Evolutionary conservation across 2,113 vertebrate species (phyloP).

Genomic region (Labeo catla): DNA sequence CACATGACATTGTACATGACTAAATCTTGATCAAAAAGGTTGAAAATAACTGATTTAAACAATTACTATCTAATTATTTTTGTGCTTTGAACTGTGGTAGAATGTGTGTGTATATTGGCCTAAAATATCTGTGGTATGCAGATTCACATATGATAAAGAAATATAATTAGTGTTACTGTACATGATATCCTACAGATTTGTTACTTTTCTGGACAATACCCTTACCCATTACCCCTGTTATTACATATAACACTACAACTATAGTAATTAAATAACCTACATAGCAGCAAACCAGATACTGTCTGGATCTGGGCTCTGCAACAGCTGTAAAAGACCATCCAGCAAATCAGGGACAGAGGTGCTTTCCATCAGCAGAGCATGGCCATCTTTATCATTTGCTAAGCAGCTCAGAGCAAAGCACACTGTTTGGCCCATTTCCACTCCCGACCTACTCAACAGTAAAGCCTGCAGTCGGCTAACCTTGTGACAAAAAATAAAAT

Average conservation of each 20-base stretch:
- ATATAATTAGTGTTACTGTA: not conserved
- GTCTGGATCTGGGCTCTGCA: conserved; percentile 62
- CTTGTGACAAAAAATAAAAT: conserved; percentile 39
- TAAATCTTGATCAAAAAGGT: too few relatives aligned
- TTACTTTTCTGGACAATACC: not conserved
- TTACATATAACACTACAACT: not conserved
- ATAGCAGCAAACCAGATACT: conserved; percentile 69
- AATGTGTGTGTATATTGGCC: not conserved
- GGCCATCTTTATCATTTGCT: conserved; percentile 60
- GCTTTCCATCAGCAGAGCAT: conserved; percentile 58
- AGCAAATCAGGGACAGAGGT: conserved; percentile 54
- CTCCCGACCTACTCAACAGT: conserved; percentile 53
- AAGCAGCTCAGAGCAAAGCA: conserved; percentile 69
- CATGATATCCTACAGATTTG: not conserved
- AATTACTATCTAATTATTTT: not conserved
- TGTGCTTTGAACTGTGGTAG: not conserved
- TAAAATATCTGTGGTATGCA: not conserved
- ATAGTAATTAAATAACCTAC: conserved; percentile 49
- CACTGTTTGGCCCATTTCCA: conserved; percentile 62
- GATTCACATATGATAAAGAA: not conserved
- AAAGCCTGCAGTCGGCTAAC: conserved; percentile 58
- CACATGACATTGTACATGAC: too few relatives aligned
- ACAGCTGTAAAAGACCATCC: conserved; percentile 54
- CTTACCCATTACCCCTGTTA: not conserved
- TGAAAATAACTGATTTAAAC: too few relatives aligned